Evolutionary conservation across 1,140 invertebrate genomes (phyloP).

Genomic region (Zophobas morio): DNA sequence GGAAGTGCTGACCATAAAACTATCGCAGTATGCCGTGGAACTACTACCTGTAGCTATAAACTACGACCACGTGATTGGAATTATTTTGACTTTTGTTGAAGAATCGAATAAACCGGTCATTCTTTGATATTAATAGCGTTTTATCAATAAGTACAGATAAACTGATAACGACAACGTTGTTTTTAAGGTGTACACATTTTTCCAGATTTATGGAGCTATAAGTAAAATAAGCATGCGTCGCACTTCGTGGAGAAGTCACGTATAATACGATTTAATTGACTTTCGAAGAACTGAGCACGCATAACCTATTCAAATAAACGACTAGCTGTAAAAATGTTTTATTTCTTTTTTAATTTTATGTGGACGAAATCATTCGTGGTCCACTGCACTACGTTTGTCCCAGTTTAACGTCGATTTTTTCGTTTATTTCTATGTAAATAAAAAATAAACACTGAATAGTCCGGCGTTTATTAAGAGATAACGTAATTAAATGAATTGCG

Average conservation of each 20-base stretch:
- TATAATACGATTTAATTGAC: not conserved
- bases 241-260: not conserved
- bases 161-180: not conserved
- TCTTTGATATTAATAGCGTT: not conserved
- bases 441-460: not conserved
- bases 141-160: not conserved
- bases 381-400: not conserved
- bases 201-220: not conserved
- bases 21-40: constrained; percentile 60
- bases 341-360: not conserved
- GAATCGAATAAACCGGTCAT: not conserved
- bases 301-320: constrained; percentile 18
- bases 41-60: constrained; percentile 58
- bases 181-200: not conserved
- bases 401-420: not conserved
- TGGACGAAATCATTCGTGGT: not conserved
- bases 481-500: not conserved
- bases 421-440: not conserved
- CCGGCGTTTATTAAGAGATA: not conserved
- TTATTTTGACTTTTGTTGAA: constrained; percentile 10
- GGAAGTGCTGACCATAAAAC: constrained; percentile 61
- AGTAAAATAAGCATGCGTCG: not conserved
- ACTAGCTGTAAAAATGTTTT: constrained; percentile 26
- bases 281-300: constrained; percentile 14
- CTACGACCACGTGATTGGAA: constrained; percentile 46